Conservation (phyloP, 1,140 invertebrate species). For the Apis florea region DNA sequence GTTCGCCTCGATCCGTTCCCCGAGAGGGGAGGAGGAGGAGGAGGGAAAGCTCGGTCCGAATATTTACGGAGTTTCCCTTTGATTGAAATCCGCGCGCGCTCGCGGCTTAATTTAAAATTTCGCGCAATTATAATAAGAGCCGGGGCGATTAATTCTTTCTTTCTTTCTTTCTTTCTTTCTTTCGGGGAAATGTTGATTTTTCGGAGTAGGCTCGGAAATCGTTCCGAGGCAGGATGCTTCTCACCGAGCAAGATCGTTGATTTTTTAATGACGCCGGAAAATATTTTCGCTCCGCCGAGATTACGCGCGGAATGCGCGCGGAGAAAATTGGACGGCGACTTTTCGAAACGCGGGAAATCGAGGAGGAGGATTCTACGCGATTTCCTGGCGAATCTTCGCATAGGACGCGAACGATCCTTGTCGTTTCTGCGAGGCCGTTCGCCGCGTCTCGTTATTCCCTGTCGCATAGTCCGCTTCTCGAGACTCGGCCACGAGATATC, state of each 20-base stretch:
- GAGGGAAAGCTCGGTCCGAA: not conserved
- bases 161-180: no score
- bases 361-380: not conserved
- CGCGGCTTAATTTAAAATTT: slow-evolving; percentile 26
- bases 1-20: not conserved
- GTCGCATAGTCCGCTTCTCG: no score
- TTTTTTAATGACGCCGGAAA: slow-evolving; percentile 29
- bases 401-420: not conserved
- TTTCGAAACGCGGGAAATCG: not conserved
- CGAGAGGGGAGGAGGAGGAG: no score
- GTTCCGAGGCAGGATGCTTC: no score
- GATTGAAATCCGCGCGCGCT: slow-evolving; percentile 9
- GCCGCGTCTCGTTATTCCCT: not conserved
- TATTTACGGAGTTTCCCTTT: slow-evolving; percentile 22
- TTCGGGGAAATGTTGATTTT: slow-evolving; percentile 50
- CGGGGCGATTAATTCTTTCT: slow-evolving; percentile 18
- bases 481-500: not conserved
- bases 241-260: not conserved
- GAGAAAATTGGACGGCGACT: slow-evolving; percentile 46
- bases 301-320: slow-evolving; percentile 35
- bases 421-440: not conserved
- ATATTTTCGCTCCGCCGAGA: slow-evolving; percentile 30
- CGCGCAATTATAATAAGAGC: slow-evolving; percentile 28
- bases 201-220: slow-evolving; percentile 21
- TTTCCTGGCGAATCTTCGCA: not conserved